A percentile compares a stretch with the other conserved stretches of the same genome.
phyloP scores from a whole-genome alignment of 2,888 invertebrate genomes.

The Sycophila texana region DNA sequence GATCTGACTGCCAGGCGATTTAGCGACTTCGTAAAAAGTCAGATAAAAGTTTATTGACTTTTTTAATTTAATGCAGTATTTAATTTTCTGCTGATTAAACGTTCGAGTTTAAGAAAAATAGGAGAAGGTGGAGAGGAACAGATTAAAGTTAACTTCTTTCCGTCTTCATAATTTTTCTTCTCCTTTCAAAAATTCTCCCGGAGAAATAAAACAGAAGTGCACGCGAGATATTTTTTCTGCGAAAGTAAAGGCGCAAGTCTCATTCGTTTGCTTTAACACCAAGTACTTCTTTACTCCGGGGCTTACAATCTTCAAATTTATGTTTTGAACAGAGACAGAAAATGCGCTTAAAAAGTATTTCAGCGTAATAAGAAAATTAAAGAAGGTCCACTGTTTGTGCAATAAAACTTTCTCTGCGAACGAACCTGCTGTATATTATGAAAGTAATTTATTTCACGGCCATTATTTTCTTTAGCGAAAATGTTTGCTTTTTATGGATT shows the following conservation, averaged over 20 bases:
- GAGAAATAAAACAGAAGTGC: not conserved
- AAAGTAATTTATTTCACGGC: no score
- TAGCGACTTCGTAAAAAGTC: no score
- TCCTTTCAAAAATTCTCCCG: not conserved
- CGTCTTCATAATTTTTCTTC: not conserved
- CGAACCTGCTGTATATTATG: not conserved
- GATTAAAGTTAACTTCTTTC: not conserved
- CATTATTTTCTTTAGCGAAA: no score
- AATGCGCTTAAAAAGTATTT: not conserved
- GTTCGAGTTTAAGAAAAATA: no score
- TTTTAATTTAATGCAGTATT: no score
- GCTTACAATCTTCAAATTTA: conserved; percentile 1
- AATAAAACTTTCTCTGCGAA: not conserved
- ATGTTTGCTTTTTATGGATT: no score
- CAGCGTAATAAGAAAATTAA: conserved; percentile 31
- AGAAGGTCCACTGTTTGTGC: not conserved
- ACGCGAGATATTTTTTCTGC: not conserved
- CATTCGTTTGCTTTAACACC: not conserved
- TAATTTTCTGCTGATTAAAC: no score
- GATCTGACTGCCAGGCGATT: not conserved
- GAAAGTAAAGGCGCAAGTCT: not conserved
- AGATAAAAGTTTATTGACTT: no score
- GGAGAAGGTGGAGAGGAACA: not conserved
- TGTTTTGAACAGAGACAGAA: conserved; percentile 1
- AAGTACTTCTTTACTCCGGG: conserved; percentile 2